Evolutionary conservation across 2,888 invertebrate genomes (phyloP), one percentile per base, ranked within the genome.

Genomic region (Temnothorax rugatulus): DNA sequence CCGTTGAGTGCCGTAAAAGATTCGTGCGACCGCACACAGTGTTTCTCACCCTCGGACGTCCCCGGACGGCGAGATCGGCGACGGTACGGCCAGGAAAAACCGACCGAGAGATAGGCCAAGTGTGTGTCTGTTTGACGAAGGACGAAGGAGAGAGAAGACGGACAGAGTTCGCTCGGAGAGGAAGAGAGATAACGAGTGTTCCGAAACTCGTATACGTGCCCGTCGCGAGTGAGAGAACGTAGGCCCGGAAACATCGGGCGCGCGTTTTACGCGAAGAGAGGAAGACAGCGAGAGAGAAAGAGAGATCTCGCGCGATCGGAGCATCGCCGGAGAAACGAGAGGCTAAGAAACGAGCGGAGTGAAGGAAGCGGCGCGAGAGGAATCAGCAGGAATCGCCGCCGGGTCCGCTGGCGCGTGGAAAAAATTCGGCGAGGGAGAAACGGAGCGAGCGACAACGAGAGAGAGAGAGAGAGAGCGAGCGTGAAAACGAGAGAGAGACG

Each of bases 1-100:
- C 66, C 47, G 66, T 81, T 59, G 85, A 86, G 85, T 85, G 85
- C 61, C 83, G 84, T 84, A 76, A 34, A 34, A 52, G 59, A 71
- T 76, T 76, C 76, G 71, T 50, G 83, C 76, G 84, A 83, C n/a
- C 34, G 38, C 18, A n/a, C 34, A 38, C 50, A 25, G 50, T 63
- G 21, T 63, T 15, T 63, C 52, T 82, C 69, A 50, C 13, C 68
- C 79, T 11, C 86, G 71, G 75, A 68, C 47, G 84, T 77, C 68
- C 29, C 74, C 84, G 3, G 89, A 84, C 59, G 71, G 34, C 18
- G 44, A 0, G 15, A 41, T 8, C 68, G 44, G 54, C 77, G 76
- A 81, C 84, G 57, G 47, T 25, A 29, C 29, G 41, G 18, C 15
- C 47, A 34, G 52, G 7, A 52, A 18, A 54, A n/a, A 47, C 44